Evolutionary conservation across 53 echinoderm and acorn worm species (phyloP), one percentile per base, ranked within the genome.

Genomic region (Astropecten irregularis): DNA sequence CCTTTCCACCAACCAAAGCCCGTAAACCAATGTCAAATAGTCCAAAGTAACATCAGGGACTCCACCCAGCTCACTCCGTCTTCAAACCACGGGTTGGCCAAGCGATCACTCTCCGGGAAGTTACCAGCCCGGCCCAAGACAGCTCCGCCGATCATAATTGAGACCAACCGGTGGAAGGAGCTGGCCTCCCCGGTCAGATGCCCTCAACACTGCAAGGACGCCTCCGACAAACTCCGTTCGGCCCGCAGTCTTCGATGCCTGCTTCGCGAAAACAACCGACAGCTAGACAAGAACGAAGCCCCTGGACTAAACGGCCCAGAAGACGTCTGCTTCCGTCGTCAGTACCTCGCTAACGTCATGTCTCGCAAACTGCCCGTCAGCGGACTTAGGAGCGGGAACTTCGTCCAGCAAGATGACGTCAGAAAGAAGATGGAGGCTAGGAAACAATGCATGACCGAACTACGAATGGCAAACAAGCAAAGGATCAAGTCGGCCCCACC

Each of bases 381-480:
- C 62, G 95, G 91, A 13, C 77, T 95, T 44, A 66, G 87, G 6
- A 89, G 91, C 29, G 86, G 86, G 40, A 86, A 73, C 49, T 95
- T 95, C 29, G 95, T 81, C 4, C 89, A 89, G 31, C 90, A 92
- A 48, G 91, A 95, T 76, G 95, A 95, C 46, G 90, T 95, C 49
- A 89, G 95, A 56, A 95, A 95, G 91, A 95, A 95, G 81, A 95
- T 91, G 56, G 95, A 91, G 14, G 62, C 89, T 15, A 77, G 89
- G 53, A 84, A 77, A 44, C 76, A 86, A 63, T 95, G 95, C 83
- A 66, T 95, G 68, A 86, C 86, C 6, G 89, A 89, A 66, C 69
- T 95, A 20, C 60, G 46, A 40, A 60, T 48, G 47, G 6, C 19
- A 14, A 61, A 34, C 16, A 18, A 47, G 13, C 46, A 79, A 33